A percentile compares a stretch with the other conserved stretches of the same genome.
Evolutionary conservation across 2,797 vertebrate species (phyloP).

Genomic region (Cuniculus paca): DNA sequence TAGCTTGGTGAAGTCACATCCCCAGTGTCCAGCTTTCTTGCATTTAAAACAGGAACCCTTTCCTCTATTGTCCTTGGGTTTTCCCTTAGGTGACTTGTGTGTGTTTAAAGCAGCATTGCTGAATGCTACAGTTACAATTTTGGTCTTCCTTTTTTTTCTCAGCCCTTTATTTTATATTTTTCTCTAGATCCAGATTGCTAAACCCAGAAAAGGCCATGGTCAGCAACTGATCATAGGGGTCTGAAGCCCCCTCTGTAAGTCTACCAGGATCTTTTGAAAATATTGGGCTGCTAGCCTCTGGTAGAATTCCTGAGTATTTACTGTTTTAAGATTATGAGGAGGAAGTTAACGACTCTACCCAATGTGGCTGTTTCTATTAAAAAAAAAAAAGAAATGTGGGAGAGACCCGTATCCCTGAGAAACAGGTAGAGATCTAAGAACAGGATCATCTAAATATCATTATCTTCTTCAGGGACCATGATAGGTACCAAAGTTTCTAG

Average conservation of each 20-base stretch:
- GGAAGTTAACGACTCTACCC: neutral
- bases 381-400: too few species aligned
- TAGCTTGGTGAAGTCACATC: too few species aligned
- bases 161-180: too few species aligned
- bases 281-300: neutral
- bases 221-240: neutral
- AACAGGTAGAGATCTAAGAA: neutral
- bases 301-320: neutral
- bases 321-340: neutral
- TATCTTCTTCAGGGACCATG: neutral
- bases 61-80: too few species aligned
- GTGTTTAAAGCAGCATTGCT: too few species aligned
- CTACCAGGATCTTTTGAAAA: neutral
- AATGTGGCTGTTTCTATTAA: neutral
- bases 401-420: neutral
- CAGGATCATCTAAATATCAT: neutral
- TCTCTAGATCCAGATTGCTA: neutral
- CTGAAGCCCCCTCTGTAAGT: neutral
- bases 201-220: neutral
- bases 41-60: too few species aligned
- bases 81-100: too few species aligned
- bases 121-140: too few species aligned
- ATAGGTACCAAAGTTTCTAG: neutral
- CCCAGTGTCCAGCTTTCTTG: too few species aligned
- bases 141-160: too few species aligned